Base-by-base conservation (phyloP, 2,797 vertebrate genomes). In the Chaenodraco wilsoni region DNA sequence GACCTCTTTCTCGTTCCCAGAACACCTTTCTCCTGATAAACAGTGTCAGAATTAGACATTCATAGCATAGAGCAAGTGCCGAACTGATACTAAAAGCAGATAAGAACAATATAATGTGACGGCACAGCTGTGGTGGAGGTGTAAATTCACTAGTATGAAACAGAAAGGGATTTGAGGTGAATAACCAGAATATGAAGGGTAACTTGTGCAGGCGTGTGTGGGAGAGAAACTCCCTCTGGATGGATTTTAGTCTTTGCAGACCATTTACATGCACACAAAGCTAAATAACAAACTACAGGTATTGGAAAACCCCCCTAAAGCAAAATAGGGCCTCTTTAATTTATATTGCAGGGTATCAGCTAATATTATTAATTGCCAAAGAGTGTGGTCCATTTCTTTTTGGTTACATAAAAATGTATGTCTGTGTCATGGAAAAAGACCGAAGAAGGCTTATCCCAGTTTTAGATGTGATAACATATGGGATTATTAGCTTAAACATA, bases 401-500 rank as follows among this genome's bases (percentile, higher is more conserved):
- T 60, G 61, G 70, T 62, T 16, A 6, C 4, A 50, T 72, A 44
- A 21, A 55, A 71, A 63, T 51, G 16, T 51, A 19, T 58, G 62
- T 54, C 60, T 56, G 45, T 65, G n/a, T 74, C 31, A 77, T 75
- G 79, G 50, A 77, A 77, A 71, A 54, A 63, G 61, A 21, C 72
- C 49, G 69, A 79, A 81, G 45, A 10, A 17, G 46, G 2, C 65
- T 87, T 82, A 71, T 62, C 74, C 74, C 81, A 77, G 83, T 73
- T 81, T 73, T 64, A 78, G 69, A 89, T 46, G 68, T 88, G 84
- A 78, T 83, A 87, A 85, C 66, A 83, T 69, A 54, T 66, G 79
- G 81, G 86, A 90, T 90, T 89, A 86, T 80, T 84, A 76, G 60
- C 72, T 85, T 83, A 70, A 48, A 19, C 71, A 45, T 62, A 74